A percentile compares a stretch with the other conserved stretches of the same genome.
phyloP scores from a whole-genome alignment of 2,797 vertebrate genomes.

The Botia kubotai region DNA sequence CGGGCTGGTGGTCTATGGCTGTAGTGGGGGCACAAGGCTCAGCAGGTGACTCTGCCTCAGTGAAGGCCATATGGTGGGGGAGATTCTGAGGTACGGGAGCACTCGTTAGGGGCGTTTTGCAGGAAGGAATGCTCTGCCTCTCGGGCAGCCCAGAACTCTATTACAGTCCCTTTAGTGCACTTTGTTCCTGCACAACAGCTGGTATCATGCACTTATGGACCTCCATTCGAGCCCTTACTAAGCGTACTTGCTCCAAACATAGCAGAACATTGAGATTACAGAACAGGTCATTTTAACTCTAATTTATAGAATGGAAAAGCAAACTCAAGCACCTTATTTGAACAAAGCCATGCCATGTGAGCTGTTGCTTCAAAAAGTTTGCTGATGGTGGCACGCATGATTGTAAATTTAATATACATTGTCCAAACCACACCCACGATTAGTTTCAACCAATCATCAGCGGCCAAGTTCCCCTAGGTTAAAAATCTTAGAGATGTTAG shows the following conservation, averaged over 20 bases:
- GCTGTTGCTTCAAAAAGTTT: no score
- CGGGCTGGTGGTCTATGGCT: conserved; percentile 20
- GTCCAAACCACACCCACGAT: background rate
- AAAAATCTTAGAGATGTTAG: no score
- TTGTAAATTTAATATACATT: background rate
- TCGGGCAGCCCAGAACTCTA: conserved; percentile 45
- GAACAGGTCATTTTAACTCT: background rate
- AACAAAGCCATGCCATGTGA: no score
- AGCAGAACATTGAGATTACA: conserved; percentile 27
- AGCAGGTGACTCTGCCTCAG: conserved; percentile 36
- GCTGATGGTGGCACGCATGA: background rate
- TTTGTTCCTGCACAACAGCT: conserved; percentile 61
- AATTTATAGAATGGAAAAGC: background rate
- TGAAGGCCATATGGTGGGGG: conserved; percentile 60
- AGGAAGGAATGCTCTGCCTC: conserved; percentile 45
- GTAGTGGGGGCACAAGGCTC: conserved; percentile 10
- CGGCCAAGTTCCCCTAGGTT: background rate
- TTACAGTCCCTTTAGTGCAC: conserved; percentile 56
- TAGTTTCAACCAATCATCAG: background rate
- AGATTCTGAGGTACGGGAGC: conserved; percentile 46
- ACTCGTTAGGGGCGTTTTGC: conserved; percentile 50
- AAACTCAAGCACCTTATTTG: background rate
- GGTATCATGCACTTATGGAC: conserved; percentile 44
- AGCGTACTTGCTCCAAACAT: conserved; percentile 39
- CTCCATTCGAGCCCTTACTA: conserved; percentile 27